These are phyloP conservation scores for Scylla paramamosain DNA, from an alignment of 1,140 invertebrate genomes.

Conservation along the genomic window DNA sequence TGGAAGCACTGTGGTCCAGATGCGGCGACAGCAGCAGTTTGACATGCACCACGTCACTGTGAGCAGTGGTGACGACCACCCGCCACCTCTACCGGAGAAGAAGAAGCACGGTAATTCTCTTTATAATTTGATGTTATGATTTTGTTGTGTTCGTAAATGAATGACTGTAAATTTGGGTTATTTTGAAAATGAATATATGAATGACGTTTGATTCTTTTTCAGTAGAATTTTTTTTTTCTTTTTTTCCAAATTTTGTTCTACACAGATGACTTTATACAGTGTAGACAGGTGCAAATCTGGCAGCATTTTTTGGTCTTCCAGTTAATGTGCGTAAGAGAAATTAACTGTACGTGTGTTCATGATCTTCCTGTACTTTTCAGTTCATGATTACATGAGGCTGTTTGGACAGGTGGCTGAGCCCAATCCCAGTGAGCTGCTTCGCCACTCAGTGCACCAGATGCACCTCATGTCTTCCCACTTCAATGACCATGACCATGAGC, in stretches of 20 bases:
- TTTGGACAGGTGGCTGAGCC: constrained; percentile 69
- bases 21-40: constrained; percentile 33
- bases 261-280: no score
- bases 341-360: no score
- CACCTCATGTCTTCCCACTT: constrained; percentile 54
- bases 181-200: no score
- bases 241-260: no score
- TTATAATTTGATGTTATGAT: no score
- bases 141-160: neutral
- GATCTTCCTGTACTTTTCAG: constrained; percentile 22
- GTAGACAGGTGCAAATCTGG: no score
- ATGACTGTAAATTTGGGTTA: neutral
- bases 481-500: constrained; percentile 34
- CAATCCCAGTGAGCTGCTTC: constrained; percentile 58
- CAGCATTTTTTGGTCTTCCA: no score
- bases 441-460: constrained; percentile 69
- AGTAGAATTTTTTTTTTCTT: neutral
- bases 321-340: no score
- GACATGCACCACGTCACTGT: neutral
- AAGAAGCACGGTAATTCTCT: constrained; percentile 93
- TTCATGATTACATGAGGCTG: constrained; percentile 63
- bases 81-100: constrained; percentile 93
- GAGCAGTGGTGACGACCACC: constrained; percentile 79
- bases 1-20: constrained; percentile 34
- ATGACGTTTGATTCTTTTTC: neutral